A percentile compares a stretch with the other conserved stretches of the same genome.
Evolutionary conservation across 2,888 invertebrate species (phyloP).

Genomic region (Caenorhabditis wallacei): DNA sequence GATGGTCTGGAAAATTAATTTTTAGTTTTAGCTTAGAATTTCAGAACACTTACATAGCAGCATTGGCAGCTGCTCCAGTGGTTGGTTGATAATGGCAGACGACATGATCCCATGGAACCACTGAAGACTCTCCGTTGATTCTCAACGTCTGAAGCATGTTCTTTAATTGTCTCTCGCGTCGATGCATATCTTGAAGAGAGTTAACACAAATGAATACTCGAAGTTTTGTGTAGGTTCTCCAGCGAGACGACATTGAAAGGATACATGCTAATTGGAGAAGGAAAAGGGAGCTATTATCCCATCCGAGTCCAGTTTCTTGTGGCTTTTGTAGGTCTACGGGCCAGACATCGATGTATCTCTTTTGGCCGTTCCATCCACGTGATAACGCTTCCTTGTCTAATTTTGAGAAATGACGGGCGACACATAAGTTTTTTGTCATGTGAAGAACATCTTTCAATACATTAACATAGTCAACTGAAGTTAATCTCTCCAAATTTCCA

Average conservation of each 20-base stretch:
- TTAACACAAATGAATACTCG: constrained; percentile 90
- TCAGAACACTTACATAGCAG: constrained; percentile 35
- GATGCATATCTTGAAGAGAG: constrained; percentile 81
- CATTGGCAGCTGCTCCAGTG: constrained; percentile 21
- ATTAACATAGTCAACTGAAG: constrained; percentile 88
- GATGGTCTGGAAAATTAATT: constrained; percentile 70
- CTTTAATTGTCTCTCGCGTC: constrained; percentile 81
- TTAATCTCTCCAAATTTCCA: constrained; percentile 73
- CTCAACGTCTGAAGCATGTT: constrained; percentile 90
- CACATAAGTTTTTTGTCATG: constrained; percentile 94
- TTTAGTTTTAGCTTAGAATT: not conserved
- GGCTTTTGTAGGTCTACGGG: constrained; percentile 93
- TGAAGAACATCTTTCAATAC: constrained; percentile 92
- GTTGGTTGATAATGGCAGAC: constrained; percentile 78
- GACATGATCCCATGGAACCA: constrained; percentile 86
- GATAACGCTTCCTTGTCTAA: constrained; percentile 87
- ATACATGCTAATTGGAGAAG: constrained; percentile 98
- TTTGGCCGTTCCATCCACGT: constrained; percentile 76
- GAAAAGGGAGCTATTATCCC: constrained; percentile 91
- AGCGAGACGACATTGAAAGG: constrained; percentile 87
- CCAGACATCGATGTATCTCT: constrained; percentile 93
- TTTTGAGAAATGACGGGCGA: constrained; percentile 93
- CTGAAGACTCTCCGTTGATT: constrained; percentile 90
- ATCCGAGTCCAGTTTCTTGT: constrained; percentile 88
- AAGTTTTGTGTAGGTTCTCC: constrained; percentile 90